Conservation (phyloP, 2,797 vertebrate genomes). For the Coreius guichenoti region DNA sequence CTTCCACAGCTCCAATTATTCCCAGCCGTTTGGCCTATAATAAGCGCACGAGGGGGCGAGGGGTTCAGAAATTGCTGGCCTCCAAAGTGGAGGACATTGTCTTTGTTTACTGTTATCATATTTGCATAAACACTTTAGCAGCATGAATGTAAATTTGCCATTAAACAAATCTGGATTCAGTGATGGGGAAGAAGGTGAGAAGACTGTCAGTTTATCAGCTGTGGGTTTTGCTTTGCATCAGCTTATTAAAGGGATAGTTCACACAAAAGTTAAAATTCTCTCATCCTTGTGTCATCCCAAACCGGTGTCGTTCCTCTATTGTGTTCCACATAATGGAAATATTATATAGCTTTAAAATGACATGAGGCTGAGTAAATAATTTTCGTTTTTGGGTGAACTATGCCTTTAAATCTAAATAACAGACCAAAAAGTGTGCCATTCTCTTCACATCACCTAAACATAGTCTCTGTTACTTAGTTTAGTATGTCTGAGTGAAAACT, state of each 20-base stretch:
- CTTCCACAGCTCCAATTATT: slow-evolving; percentile 64
- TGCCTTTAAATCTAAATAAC: slow-evolving; percentile 61
- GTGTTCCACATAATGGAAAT: background rate
- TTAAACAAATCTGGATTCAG: slow-evolving; percentile 49
- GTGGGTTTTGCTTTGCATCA: slow-evolving; percentile 34
- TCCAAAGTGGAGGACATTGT: slow-evolving; percentile 25
- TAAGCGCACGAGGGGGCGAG: slow-evolving; percentile 42
- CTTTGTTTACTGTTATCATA: slow-evolving; percentile 37
- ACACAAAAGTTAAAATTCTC: background rate
- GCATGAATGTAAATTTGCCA: slow-evolving; percentile 57
- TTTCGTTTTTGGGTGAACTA: background rate
- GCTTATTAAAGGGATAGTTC: slow-evolving; percentile 43
- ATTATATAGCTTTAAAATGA: background rate
- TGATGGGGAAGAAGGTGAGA: background rate
- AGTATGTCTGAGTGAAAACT: background rate
- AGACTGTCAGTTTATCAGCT: slow-evolving; percentile 1
- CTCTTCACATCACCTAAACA: background rate
- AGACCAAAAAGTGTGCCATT: slow-evolving; percentile 42
- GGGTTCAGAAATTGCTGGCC: slow-evolving; percentile 3
- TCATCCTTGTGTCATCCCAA: background rate
- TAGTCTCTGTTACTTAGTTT: background rate
- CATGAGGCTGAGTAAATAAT: background rate
- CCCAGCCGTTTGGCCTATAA: slow-evolving; percentile 55
- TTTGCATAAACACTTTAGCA: slow-evolving; percentile 43
- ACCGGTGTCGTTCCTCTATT: too few relatives aligned